Evolutionary conservation across 35 echinoderm and acorn worm genomes (phyloP).

Genomic region (Diadema setosum): DNA sequence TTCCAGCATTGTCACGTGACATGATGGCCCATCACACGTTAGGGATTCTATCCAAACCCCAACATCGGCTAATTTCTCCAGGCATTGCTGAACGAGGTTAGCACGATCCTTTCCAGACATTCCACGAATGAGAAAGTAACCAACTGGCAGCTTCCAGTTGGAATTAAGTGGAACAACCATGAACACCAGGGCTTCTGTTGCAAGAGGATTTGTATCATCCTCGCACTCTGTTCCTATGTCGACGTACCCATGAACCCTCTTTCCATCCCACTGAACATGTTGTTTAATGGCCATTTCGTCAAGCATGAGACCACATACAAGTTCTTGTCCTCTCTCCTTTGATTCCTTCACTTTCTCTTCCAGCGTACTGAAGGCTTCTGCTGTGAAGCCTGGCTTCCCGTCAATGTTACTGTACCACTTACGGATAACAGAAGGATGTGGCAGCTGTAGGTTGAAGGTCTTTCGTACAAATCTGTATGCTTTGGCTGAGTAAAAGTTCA

Average conservation of each 20-base stretch:
- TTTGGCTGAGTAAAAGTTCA: conserved; percentile 49
- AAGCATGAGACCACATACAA: neutral
- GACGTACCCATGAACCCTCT: conserved; percentile 5
- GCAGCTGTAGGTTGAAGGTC: conserved; percentile 36
- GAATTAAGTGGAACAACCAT: conserved; percentile 28
- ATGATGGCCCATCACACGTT: conserved; percentile 26
- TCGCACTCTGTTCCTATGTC: neutral
- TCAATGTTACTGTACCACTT: conserved; percentile 32
- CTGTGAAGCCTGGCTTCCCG: conserved; percentile 44
- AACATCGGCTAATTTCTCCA: neutral
- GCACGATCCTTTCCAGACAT: neutral
- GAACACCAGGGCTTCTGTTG: conserved; percentile 34
- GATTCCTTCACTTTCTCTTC: conserved; percentile 10
- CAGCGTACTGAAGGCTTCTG: conserved; percentile 13
- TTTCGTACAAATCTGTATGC: conserved; percentile 54
- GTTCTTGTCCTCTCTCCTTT: neutral
- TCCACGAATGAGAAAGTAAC: conserved; percentile 46
- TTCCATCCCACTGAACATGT: neutral
- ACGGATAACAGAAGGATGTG: conserved; percentile 19
- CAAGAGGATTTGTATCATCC: neutral
- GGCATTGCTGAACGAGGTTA: neutral
- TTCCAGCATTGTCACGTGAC: neutral
- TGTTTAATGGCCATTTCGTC: neutral
- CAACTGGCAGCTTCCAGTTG: conserved; percentile 33
- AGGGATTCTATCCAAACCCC: neutral